Base-by-base conservation (phyloP, 2,113 vertebrate species). In the Rhinopomastus cyanomelas region DNA sequence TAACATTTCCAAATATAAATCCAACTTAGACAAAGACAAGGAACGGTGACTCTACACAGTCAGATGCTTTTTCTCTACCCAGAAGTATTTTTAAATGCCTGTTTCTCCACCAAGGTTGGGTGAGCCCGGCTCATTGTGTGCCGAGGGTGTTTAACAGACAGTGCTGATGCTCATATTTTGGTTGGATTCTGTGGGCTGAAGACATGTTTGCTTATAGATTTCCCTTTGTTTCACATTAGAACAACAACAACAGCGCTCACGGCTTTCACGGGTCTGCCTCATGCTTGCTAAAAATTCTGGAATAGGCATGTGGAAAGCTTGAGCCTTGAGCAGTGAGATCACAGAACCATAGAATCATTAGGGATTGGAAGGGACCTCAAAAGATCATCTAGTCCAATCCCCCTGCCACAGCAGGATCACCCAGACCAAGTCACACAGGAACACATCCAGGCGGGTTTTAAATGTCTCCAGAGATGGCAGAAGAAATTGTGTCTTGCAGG, bases 1-100 rank as follows among this genome's bases (percentile, higher is more conserved):
- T 92, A 93, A 78, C 13, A 16, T 32, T 69, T 80, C 90, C 87
- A 95, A 95, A 92, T 87, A 90, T 92, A 88, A 83, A 39, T 26
- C 42, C 16, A 76, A 32, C 25, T 2, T 52, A 73, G 66, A 37
- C 5, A n/a, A 56, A 87, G 48, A 73, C 22, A 55, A 82, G 74
- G 78, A 87, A 52, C 71, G 61, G 48, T 55, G 81, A 56, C 67
- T 90, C 44, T 64, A 8, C 76, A 51, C 23, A 39, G 85, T 79
- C 83, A 82, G 78, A 73, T 68, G 88, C 59, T 84, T 80, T 85
- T 91, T 57, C 46, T 87, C 66, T 62, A 57, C 30, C 32, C n/a
- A 23, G 4, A 85, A 78, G 16, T 81, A 81, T 71, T 73, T 89
- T 89, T 32, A 74, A 76, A 66, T 39, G 51, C 46, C 59, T 32